Evolutionary conservation across 2,797 vertebrate species (phyloP), one percentile per base, ranked within the genome.

Genomic region (Pristis pectinata): DNA sequence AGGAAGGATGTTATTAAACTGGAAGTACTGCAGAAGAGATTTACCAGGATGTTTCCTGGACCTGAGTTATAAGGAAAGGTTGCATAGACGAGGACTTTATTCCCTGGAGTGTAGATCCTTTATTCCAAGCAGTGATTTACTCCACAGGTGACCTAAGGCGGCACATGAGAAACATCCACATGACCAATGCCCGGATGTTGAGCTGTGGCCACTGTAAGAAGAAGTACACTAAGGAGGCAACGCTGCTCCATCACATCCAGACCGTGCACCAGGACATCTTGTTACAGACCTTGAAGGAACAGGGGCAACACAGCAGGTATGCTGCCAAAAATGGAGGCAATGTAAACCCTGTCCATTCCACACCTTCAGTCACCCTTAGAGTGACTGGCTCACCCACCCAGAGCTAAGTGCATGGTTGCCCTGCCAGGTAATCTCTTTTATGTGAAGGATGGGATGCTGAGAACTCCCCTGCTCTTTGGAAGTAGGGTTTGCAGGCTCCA

Each of bases 181-280:
- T 94, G 70, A 94, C 92, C 67, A 94, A 94, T 72, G 70, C 92
- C 70, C 92, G 92, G 22, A 94, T 94, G 92, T 15, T 94, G 92
- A 94, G 41, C 70, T 94, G 92, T 56, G 41, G 70, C 34, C 92
- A 94, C 44, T 94, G 92, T 41, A 72, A 67, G 67, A 94, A 94
- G 92, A 94, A 94, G 30, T 94, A 94, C 61, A 94, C 27, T 70
- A 94, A 74, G 41, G 92, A 94, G 44, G 92, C 92, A 15, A 94
- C 92, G 11, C 92, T 94, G 22, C 92, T 94, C 3, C 92, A 94
- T n/a, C 92, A 94, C 70, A 94, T 76, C 70, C 92, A 94, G 92
- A 56, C 92, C 44, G 2, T 94, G 30, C 92, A 94, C 44, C 92
- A 76, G 70, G 70, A 76, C 0, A 30, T 76, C 27, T 56, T 74